Base-by-base conservation (phyloP, 2,888 invertebrate species). In the Limnephilus lunatus region DNA sequence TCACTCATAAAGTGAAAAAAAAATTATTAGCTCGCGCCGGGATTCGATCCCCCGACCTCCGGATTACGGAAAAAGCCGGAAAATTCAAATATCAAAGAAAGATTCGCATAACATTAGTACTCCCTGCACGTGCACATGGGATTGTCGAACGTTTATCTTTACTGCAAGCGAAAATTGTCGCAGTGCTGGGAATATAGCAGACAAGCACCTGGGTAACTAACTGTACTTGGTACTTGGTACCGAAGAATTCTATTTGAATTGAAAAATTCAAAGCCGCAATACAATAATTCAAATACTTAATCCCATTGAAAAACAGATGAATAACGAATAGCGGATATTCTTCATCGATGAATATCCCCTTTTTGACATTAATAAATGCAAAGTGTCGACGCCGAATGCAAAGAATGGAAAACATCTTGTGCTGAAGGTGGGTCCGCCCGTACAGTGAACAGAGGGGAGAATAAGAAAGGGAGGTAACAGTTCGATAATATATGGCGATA, bases 401-500 rank as follows among this genome's bases (percentile, higher is more conserved):
- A 44, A 80, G 53, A 88, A 81, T 81, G 31, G 35, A 68, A 88
- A 89, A 89, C 80, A 81, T 89, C n/a, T 35, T 35, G 80, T 25
- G 32, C 88, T 32, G 11, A 81, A 89, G 80, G 88, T 81, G 80
- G 88, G 88, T n/a, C n/a, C 35, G 88, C 32, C 11, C 0, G n/a
- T 12, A 85, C 1, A 44, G 3, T 25, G 35, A 30, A 86, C 53
- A 85, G 48, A 44, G 30, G 48, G 48, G 81, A 88, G 81, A 81
- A n/a, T 14, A 81, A 44, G 82, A 48, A 90, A 30, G 44, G 32
- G 87, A 48, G 14, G 39, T 25, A 44, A 82, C 48, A 25, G 31
- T 44, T 31, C 82, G 35, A 19, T 91, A 91, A 92, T 85, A 82
- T 91, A 92, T 92, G 53, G 91, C 81, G 15, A 91, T 91, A 91